Evolutionary conservation across 2,888 invertebrate species (phyloP), one percentile per base, ranked within the genome.

Genomic region (Proisotoma minuta): DNA sequence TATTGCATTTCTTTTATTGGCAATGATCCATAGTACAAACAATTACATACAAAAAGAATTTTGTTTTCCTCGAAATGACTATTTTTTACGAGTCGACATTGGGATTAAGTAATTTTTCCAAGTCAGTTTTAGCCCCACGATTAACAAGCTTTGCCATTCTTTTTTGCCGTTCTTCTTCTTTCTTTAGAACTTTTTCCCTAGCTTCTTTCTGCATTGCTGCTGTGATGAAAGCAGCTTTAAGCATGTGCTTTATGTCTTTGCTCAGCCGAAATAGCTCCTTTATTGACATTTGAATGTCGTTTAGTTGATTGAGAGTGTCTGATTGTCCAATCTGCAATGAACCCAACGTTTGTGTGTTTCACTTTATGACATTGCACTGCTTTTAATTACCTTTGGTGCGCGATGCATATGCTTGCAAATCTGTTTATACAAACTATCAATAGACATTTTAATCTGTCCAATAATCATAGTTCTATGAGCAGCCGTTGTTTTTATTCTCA

Each of bases 371-470:
- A n/a, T n/a, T n/a, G n/a, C n/a, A n/a, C n/a, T n/a, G n/a, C n/a
- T n/a, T n/a, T n/a, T n/a, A n/a, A n/a, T 56, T 58, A 59, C 66
- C 52, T 50, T 63, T 2, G 61, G 57, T 28, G 43, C 52, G 3
- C 65, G 49, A 29, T 68, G 64, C 64, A 73, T 66, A 51, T 72
- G 67, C 48, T 62, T 68, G 56, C 73, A 73, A 23, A 72, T 59
- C 47, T 69, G 66, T 18, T 63, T 23, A 29, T 73, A 73, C 54
- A 73, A 28, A 53, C 72, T 73, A 39, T 70, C 59, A 53, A 69
- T 72, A 1, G 69, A 69, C 65, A 72, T 69, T 51, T 71, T 71
- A 34, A 73, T 69, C 59, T 72, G 71, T 23, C 71, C 71, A 34
- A 73, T 66, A 8, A 66, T 57, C 0, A 68, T 54, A 2, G 73